These are phyloP conservation scores for Drosophila merina DNA, from an alignment of 2,888 invertebrate genomes.

Conservation along the genomic window DNA sequence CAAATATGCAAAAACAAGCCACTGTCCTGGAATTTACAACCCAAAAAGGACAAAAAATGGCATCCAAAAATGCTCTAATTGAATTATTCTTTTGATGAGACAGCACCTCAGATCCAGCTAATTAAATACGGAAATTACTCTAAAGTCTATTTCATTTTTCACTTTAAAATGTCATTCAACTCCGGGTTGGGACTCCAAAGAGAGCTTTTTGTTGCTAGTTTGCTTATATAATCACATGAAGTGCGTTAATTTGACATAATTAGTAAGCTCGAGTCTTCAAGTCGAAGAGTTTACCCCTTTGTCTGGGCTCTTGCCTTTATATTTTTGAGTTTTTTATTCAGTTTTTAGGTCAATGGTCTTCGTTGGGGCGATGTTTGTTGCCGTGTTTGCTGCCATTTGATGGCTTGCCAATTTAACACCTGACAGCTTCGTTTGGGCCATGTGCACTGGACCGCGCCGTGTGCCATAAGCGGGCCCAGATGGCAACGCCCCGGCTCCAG, in stretches of 20 bases:
- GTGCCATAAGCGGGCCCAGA: slow-evolving; percentile 53
- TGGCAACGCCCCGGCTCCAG: slow-evolving; percentile 55
- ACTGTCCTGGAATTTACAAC: slow-evolving; percentile 6
- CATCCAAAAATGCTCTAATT: slow-evolving; percentile 28
- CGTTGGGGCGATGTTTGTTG: slow-evolving; percentile 49
- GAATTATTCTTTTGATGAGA: slow-evolving; percentile 28
- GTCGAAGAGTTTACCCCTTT: slow-evolving; percentile 41
- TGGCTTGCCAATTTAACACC: slow-evolving; percentile 72
- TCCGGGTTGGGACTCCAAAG: slow-evolving; percentile 9
- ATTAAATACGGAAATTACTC: slow-evolving; percentile 34
- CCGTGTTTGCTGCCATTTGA: slow-evolving; percentile 54
- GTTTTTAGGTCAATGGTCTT: slow-evolving; percentile 73
- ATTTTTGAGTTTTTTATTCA: slow-evolving; percentile 23
- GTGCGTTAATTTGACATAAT: slow-evolving; percentile 69
- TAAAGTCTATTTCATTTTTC: slow-evolving; percentile 21
- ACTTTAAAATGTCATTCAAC: slow-evolving; percentile 64
- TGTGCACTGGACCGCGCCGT: slow-evolving; percentile 57
- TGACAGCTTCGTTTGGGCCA: slow-evolving; percentile 50
- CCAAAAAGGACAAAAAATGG: not conserved
- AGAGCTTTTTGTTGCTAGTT: slow-evolving; percentile 29
- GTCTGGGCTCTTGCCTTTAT: slow-evolving; percentile 19
- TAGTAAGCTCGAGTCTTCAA: slow-evolving; percentile 42
- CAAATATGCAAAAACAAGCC: slow-evolving; percentile 37
- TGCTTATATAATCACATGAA: slow-evolving; percentile 50
- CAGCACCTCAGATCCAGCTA: slow-evolving; percentile 15